These are phyloP conservation scores for Sinocyclocheilus anshuiensis DNA, from an alignment of 2,113 vertebrate species.

Conservation along the genomic window DNA sequence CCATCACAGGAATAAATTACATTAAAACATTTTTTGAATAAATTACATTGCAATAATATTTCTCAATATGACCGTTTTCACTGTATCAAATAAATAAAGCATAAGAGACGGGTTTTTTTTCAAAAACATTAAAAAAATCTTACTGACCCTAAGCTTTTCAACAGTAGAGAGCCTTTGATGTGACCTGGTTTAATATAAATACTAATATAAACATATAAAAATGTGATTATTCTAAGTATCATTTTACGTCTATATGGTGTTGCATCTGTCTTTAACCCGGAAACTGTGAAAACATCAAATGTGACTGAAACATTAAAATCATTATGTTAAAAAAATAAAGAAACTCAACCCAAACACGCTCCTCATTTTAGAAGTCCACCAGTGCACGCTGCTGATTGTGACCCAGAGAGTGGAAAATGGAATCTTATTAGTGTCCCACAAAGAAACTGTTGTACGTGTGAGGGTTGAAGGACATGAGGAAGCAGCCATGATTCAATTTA, in stretches of 20 bases:
- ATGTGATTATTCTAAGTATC: not conserved
- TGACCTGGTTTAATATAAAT: not conserved
- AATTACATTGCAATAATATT: not conserved
- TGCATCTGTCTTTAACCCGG: not conserved
- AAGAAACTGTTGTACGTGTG: conserved; percentile 11
- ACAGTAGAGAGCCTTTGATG: not conserved
- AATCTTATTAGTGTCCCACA: conserved; percentile 28
- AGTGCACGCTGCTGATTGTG: not conserved
- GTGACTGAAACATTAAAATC: not conserved
- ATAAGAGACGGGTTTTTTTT: not conserved
- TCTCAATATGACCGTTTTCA: not conserved
- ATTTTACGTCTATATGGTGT: not conserved
- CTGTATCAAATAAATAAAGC: not conserved
- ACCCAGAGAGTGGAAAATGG: not conserved
- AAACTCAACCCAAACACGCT: not conserved
- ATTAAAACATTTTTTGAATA: not conserved
- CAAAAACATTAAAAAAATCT: not conserved
- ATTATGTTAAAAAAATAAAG: not conserved
- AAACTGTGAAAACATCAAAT: not conserved
- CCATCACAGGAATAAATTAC: no score
- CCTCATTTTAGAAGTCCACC: not conserved
- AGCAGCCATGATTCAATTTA: not conserved
- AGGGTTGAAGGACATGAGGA: conserved; percentile 3
- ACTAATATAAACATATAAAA: not conserved
- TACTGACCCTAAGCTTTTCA: not conserved